Conservation (phyloP, 2,888 invertebrate species). For the Agonopterix alstromeriana region DNA sequence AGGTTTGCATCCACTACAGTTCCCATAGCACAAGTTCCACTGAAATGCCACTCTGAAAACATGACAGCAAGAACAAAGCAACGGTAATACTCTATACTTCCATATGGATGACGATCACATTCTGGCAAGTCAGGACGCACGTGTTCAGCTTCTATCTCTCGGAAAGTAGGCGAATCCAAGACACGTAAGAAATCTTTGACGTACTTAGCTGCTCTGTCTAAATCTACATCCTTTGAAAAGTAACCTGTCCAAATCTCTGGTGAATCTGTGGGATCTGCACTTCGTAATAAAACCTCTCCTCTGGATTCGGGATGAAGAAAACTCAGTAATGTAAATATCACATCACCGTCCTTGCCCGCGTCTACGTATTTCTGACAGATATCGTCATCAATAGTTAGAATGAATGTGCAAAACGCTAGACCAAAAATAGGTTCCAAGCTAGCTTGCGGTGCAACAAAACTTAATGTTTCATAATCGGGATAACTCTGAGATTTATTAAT, state of each 20-base stretch:
- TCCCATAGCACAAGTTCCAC: background rate
- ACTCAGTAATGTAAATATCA: background rate
- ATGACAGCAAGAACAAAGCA: background rate
- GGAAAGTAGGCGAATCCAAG: background rate
- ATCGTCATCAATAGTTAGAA: background rate
- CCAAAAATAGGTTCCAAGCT: conserved; percentile 48
- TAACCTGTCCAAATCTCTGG: background rate
- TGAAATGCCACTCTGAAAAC: background rate
- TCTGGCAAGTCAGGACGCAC: background rate
- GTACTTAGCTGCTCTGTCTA: background rate
- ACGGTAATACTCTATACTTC: background rate
- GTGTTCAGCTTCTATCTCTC: background rate
- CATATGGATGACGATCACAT: background rate
- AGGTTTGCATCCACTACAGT: background rate
- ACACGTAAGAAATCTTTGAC: background rate
- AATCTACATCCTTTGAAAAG: background rate
- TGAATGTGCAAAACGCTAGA: background rate
- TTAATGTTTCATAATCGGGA: background rate
- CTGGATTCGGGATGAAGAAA: background rate
- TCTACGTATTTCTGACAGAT: background rate
- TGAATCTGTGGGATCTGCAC: background rate
- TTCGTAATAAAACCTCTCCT: background rate
- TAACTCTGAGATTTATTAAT: background rate
- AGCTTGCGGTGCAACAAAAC: background rate
- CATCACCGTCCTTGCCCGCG: background rate